phyloP scores from a whole-genome alignment of 2,113 vertebrate genomes.

The Megaceryle torquata region DNA sequence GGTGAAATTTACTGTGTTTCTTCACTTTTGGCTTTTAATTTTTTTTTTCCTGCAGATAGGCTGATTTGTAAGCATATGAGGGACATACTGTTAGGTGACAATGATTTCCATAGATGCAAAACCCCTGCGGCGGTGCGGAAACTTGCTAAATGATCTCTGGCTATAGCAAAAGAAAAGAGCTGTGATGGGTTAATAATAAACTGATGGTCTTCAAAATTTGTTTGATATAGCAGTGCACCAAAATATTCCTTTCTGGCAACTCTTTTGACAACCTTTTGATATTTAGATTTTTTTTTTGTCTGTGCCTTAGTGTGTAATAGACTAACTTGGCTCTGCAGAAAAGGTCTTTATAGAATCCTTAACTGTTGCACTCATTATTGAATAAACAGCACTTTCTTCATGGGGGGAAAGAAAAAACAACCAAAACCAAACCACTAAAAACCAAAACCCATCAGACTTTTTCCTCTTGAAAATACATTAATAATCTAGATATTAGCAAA shows the following conservation, averaged over 20 bases:
- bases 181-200: neutral
- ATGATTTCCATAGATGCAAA: neutral
- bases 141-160: neutral
- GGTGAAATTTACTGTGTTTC: neutral
- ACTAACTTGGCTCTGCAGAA: slow-evolving; percentile 44
- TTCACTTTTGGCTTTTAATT: neutral
- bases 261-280: slow-evolving; percentile 29
- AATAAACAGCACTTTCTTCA: slow-evolving; percentile 25
- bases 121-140: neutral
- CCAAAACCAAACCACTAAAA: neutral
- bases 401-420: neutral
- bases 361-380: slow-evolving; percentile 24
- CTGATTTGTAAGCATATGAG: neutral
- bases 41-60: neutral
- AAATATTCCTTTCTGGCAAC: slow-evolving; percentile 1
- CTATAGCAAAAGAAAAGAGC: neutral
- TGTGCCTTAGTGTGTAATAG: slow-evolving; percentile 51
- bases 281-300: neutral
- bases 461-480: slow-evolving; percentile 22
- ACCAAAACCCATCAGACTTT: neutral
- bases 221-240: slow-evolving; percentile 9
- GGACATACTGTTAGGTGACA: neutral
- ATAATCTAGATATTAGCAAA: slow-evolving; percentile 71
- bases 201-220: slow-evolving; percentile 10
- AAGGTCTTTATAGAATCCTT: slow-evolving; percentile 48